phyloP scores from a whole-genome alignment of 2,113 vertebrate genomes.

The Carettochelys insculpta region DNA sequence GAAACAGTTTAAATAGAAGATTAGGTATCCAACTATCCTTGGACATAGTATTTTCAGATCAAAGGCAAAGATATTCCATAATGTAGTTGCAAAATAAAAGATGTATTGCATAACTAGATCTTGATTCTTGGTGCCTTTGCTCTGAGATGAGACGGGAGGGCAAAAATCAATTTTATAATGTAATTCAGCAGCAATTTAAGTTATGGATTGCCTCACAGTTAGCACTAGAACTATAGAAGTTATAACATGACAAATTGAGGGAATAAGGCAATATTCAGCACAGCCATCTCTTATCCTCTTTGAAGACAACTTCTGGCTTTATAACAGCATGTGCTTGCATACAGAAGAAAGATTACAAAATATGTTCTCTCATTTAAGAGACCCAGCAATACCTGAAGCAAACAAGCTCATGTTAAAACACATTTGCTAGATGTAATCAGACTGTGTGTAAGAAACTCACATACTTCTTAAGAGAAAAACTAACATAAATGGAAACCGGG shows the following conservation, averaged over 20 bases:
- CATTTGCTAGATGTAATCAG: background rate
- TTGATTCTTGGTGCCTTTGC: background rate
- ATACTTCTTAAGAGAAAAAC: background rate
- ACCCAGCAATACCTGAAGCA: background rate
- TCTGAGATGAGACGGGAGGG: background rate
- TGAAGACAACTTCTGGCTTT: background rate
- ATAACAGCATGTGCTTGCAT: background rate
- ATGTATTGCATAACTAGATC: background rate
- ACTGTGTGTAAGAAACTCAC: background rate
- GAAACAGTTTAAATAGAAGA: background rate
- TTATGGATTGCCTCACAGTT: background rate
- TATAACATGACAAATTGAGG: background rate
- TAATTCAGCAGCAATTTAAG: background rate
- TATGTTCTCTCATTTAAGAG: background rate
- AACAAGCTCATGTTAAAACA: background rate
- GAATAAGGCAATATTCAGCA: background rate
- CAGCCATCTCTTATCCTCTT: background rate
- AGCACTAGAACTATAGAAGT: background rate
- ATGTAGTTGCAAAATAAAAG: background rate
- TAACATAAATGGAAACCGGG: background rate
- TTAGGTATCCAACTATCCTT: background rate
- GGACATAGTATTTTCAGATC: background rate
- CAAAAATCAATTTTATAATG: background rate
- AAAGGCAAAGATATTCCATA: accelerated
- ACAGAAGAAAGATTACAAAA: background rate